Conservation (phyloP, 2,797 vertebrate genomes). For the Arctocebus calabarensis region DNA sequence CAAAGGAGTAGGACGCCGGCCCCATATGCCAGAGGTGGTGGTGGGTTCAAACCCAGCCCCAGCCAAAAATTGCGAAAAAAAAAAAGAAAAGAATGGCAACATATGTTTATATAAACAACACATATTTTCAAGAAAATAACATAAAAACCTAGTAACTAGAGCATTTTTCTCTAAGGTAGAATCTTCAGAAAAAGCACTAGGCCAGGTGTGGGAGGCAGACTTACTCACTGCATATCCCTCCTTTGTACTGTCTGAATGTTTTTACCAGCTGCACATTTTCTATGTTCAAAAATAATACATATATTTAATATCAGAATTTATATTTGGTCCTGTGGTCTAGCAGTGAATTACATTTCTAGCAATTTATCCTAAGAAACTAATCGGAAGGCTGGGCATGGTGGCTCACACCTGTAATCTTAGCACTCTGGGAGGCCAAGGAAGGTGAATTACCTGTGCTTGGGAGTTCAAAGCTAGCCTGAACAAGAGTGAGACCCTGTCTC, state of each 20-base stretch:
- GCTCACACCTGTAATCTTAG: too few species aligned
- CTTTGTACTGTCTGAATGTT: background rate
- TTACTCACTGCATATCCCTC: background rate
- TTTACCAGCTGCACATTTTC: background rate
- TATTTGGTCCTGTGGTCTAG: background rate
- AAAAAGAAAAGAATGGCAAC: constrained; percentile 1
- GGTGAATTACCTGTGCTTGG: too few species aligned
- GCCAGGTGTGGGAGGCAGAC: background rate
- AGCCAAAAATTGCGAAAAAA: background rate
- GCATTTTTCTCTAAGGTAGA: background rate
- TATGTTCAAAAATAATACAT: background rate
- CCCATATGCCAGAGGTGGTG: too few species aligned
- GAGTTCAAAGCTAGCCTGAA: too few species aligned
- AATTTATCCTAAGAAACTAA: background rate
- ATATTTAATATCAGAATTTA: background rate
- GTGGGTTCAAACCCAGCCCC: too few species aligned
- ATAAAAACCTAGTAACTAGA: background rate
- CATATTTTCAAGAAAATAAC: constrained; percentile 36
- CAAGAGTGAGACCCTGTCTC: too few species aligned
- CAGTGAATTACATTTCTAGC: background rate
- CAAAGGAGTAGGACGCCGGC: too few species aligned
- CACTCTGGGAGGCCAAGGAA: too few species aligned
- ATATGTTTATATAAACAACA: constrained; percentile 46
- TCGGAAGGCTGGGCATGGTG: background rate
- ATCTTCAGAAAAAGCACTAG: background rate